Evolutionary conservation across 1,140 invertebrate species (phyloP).

Genomic region (Popillia japonica): DNA sequence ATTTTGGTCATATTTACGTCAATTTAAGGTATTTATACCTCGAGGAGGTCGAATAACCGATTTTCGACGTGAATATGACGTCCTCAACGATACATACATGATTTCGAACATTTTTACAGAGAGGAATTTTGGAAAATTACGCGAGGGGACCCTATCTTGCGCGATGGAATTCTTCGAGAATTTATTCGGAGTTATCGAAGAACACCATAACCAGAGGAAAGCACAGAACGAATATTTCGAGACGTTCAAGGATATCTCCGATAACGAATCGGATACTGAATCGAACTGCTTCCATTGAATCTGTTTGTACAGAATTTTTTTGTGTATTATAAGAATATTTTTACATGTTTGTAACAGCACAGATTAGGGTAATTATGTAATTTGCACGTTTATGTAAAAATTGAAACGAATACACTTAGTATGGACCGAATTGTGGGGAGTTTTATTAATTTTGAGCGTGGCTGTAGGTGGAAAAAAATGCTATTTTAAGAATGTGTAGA

Average conservation of each 20-base stretch:
- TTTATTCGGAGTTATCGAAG: slow-evolving; percentile 30
- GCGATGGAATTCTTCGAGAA: slow-evolving; percentile 49
- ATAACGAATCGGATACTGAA: not conserved
- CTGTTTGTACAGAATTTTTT: not conserved
- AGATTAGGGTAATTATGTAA: no score
- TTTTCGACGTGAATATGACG: no score
- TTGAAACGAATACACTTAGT: no score
- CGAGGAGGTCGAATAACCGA: no score
- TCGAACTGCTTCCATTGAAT: slow-evolving; percentile 15
- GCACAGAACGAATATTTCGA: slow-evolving; percentile 23
- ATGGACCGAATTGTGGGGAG: no score
- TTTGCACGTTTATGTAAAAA: no score
- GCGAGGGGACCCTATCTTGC: slow-evolving; percentile 55
- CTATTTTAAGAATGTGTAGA: no score
- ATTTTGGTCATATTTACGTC: no score
- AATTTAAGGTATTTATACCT: no score
- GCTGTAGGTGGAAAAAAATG: not conserved
- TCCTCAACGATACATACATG: no score
- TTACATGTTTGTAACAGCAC: no score
- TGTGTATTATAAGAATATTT: no score
- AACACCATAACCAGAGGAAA: slow-evolving; percentile 39
- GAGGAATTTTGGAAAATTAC: slow-evolving; percentile 54
- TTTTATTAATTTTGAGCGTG: not conserved
- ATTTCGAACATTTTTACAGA: slow-evolving; percentile 52
- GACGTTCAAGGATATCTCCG: not conserved